Conservation (phyloP, 2,888 invertebrate genomes). For the Rhopalosiphum nymphaeae region DNA sequence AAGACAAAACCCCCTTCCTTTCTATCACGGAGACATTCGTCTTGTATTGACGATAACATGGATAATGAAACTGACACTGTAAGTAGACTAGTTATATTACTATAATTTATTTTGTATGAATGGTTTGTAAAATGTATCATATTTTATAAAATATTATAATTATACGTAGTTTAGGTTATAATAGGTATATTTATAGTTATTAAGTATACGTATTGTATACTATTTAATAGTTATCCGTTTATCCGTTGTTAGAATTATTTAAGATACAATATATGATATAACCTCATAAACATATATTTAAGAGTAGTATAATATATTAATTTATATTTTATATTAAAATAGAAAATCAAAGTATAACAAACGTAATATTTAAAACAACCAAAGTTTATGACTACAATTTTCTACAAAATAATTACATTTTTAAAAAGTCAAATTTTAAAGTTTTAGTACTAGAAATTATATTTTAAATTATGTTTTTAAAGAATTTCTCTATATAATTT, state of each 20-base stretch:
- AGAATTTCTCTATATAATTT: not conserved
- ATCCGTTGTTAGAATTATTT: not conserved
- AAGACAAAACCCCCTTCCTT: conserved; percentile 31
- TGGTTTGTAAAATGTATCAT: not conserved
- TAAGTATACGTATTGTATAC: not conserved
- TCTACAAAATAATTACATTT: not conserved
- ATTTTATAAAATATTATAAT: not conserved
- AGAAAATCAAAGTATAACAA: not conserved
- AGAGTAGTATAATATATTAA: not conserved
- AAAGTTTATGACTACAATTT: not conserved
- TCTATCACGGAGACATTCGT: conserved; percentile 47
- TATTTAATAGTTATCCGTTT: not conserved
- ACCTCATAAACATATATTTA: not conserved
- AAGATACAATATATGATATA: not conserved
- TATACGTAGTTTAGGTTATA: not conserved
- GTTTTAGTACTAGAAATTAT: not conserved
- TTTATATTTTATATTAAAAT: not conserved
- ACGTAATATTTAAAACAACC: not conserved
- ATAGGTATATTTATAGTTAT: not conserved
- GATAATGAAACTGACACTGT: conserved; percentile 20
- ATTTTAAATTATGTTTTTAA: not conserved
- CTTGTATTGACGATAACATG: conserved; percentile 48
- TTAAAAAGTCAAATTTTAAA: not conserved
- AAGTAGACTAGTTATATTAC: not conserved
- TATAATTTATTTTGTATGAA: not conserved